phyloP scores from a whole-genome alignment of 2,797 vertebrate genomes.

The Anguilla obscura region DNA sequence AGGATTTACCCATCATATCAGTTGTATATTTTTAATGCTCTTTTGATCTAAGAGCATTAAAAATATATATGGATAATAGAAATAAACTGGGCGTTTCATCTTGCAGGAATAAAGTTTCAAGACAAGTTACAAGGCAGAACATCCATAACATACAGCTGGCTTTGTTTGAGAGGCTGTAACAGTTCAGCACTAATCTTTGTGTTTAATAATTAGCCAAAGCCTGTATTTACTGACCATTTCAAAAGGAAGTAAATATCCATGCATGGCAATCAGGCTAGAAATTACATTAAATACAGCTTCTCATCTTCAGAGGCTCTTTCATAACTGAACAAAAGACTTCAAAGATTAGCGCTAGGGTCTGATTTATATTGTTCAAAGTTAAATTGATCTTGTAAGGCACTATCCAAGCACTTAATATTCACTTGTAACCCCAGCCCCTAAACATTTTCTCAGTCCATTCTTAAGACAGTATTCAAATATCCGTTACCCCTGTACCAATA shows the following conservation, averaged over 20 bases:
- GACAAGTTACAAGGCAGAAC: neutral
- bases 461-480: neutral
- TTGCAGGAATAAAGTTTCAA: neutral
- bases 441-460: no score
- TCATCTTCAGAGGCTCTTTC: neutral
- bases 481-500: neutral
- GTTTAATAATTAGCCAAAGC: neutral
- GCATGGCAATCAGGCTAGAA: neutral
- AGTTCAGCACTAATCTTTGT: neutral
- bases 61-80: neutral
- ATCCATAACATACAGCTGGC: neutral
- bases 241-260: neutral
- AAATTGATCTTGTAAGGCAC: neutral
- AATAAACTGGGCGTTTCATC: neutral
- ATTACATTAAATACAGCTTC: neutral
- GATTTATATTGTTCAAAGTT: neutral
- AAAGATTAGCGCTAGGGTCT: neutral
- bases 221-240: neutral
- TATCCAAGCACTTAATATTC: neutral
- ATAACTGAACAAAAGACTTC: neutral
- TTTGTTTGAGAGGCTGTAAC: neutral
- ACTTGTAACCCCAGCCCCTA: neutral
- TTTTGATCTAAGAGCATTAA: neutral
- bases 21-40: neutral
- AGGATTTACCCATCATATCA: neutral